phyloP scores from a whole-genome alignment of 2,888 invertebrate genomes.

The Anthophora plumipes region DNA sequence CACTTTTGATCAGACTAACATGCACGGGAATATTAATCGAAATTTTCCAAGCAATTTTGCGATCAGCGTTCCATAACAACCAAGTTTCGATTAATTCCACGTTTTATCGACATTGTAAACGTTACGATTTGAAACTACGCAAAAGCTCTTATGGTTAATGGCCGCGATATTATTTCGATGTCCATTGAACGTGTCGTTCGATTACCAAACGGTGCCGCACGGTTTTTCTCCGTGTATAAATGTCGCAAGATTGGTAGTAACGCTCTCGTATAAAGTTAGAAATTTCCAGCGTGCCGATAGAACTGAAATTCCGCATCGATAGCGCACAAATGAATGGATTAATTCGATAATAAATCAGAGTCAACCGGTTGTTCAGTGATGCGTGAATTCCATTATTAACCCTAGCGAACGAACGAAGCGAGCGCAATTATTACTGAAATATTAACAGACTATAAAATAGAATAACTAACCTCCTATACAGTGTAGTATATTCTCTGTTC shows the following conservation, averaged over 20 bases:
- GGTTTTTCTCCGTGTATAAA: neutral
- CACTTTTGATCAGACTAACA: neutral
- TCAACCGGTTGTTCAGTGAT: neutral
- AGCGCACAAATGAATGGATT: conserved; percentile 22
- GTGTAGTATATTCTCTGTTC: too few relatives aligned
- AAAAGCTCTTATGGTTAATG: conserved; percentile 14
- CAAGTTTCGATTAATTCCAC: conserved; percentile 34
- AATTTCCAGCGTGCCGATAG: neutral
- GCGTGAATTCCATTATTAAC: conserved; percentile 39
- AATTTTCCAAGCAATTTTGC: neutral
- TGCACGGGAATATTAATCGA: neutral
- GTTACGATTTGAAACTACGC: neutral
- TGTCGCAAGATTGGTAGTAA: neutral
- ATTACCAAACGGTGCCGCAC: neutral
- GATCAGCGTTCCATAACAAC: neutral
- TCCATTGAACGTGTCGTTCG: conserved; percentile 4
- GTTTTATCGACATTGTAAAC: neutral
- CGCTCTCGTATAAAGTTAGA: conserved; percentile 1
- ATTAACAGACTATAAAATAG: neutral
- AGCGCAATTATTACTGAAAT: neutral
- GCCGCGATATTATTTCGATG: conserved; percentile 21
- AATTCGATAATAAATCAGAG: conserved; percentile 37
- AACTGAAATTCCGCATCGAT: conserved; percentile 26
- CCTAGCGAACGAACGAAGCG: neutral
- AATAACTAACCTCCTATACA: neutral